phyloP scores from a whole-genome alignment of 2,797 vertebrate genomes.

The Melanogrammus aeglefinus region DNA sequence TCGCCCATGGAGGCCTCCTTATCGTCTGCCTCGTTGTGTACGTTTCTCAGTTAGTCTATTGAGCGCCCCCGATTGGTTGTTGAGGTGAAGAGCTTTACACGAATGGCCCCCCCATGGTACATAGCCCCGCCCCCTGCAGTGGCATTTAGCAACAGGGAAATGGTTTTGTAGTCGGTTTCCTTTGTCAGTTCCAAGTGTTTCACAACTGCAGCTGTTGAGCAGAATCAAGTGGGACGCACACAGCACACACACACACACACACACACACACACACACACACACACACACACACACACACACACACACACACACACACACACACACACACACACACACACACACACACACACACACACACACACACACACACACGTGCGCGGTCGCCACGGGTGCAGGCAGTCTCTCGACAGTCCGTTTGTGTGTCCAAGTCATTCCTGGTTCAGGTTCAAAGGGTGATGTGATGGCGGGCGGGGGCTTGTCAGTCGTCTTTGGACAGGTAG shows the following conservation, averaged over 20 bases:
- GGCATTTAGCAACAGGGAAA: neutral
- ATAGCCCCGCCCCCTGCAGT: neutral
- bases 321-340: no score
- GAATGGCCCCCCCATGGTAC: neutral
- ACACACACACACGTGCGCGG: neutral
- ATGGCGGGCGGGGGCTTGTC: constrained; percentile 24
- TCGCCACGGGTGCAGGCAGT: neutral
- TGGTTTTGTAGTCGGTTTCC: neutral
- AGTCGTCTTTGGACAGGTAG: constrained; percentile 78
- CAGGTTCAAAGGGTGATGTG: neutral
- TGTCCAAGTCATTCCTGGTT: neutral
- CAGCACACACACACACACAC: neutral
- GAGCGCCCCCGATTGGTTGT: neutral
- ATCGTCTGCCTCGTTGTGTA: neutral
- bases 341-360: neutral
- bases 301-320: no score
- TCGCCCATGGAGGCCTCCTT: neutral
- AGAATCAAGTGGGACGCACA: neutral
- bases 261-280: no score
- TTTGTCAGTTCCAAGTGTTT: neutral
- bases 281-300: no score
- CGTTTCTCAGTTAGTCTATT: neutral
- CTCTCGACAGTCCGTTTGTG: neutral
- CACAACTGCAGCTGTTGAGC: neutral
- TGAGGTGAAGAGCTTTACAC: neutral